Evolutionary conservation across 2,888 invertebrate species (phyloP).

Genomic region (Ennomos quercinarius): DNA sequence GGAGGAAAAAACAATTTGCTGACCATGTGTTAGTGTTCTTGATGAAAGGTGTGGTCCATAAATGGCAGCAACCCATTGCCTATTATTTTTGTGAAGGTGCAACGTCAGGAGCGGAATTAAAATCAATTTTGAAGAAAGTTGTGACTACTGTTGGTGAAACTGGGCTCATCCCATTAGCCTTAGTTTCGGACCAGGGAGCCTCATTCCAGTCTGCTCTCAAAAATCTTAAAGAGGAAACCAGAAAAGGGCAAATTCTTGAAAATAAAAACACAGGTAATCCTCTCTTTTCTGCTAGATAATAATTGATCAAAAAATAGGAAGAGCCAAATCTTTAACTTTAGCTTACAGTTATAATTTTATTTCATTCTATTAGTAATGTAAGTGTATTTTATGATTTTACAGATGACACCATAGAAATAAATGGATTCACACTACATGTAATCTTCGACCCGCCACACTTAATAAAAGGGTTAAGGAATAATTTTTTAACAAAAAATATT

Average conservation of each 20-base stretch:
- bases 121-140: slow-evolving; percentile 24
- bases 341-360: too few species aligned
- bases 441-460: slow-evolving; percentile 34
- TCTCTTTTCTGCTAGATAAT: too few species aligned
- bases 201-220: slow-evolving; percentile 31
- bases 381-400: slow-evolving; percentile 7
- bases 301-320: too few species aligned
- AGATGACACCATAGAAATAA: slow-evolving; percentile 25
- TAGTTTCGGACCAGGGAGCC: slow-evolving; percentile 38
- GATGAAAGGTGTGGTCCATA: slow-evolving; percentile 12
- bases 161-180: slow-evolving; percentile 31
- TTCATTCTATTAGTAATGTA: too few species aligned
- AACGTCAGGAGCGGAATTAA: slow-evolving; percentile 19
- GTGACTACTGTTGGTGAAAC: slow-evolving; percentile 20
- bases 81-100: slow-evolving; percentile 26
- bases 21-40: slow-evolving; percentile 32
- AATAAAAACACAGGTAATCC: slow-evolving; percentile 8
- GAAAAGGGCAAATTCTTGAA: slow-evolving; percentile 22
- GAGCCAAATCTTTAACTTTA: not conserved
- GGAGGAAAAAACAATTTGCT: slow-evolving; percentile 21
- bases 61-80: slow-evolving; percentile 18
- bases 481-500: slow-evolving; percentile 30
- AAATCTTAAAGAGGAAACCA: slow-evolving; percentile 31
- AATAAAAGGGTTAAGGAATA: slow-evolving; percentile 35
- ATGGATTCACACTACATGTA: slow-evolving; percentile 13